Evolutionary conservation across 2,888 invertebrate species (phyloP), one percentile per base, ranked within the genome.

Genomic region (Scaptodrosophila latifasciaeformis): DNA sequence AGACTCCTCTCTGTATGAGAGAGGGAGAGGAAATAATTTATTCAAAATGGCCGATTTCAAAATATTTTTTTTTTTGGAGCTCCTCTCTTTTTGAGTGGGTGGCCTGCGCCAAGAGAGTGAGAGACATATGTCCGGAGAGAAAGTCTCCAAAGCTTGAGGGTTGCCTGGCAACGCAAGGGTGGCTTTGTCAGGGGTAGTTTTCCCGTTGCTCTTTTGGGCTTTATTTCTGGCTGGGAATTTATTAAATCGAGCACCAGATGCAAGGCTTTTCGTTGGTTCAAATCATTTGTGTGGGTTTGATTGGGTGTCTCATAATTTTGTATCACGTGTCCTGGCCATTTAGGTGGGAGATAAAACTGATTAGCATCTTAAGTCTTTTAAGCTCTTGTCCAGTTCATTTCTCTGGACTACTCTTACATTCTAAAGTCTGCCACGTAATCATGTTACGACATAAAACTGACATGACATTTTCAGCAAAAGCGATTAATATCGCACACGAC

Each of bases 401-500:
- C n/a, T n/a, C n/a, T n/a, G n/a, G n/a, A n/a, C n/a, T n/a, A n/a
- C n/a, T n/a, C n/a, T n/a, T n/a, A n/a, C n/a, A n/a, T n/a, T n/a
- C n/a, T n/a, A n/a, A n/a, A n/a, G n/a, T n/a, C n/a, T n/a, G 24
- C 65, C 77, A 72, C 75, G 72, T 81, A 81, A 81, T 74, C 77
- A 79, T 79, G 76, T 82, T 81, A 67, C 80, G 79, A 78, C 81
- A 82, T 68, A 74, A 71, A 74, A 67, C 75, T 82, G 81, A 81
- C 81, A 82, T 75, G 79, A 74, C 67, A 81, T 74, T 81, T 81
- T 72, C 77, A 80, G 68, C 80, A 70, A 69, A 74, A 71, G 67
- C 81, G 82, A 82, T 82, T 82, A 81, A 82, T 81, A 82, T 82
- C 82, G 75, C 72, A 80, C 78, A 78, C 76, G 78, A 75, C 63